Conservation (phyloP, 2,888 invertebrate species). For the Ashinkailepas kermadecensis region DNA sequence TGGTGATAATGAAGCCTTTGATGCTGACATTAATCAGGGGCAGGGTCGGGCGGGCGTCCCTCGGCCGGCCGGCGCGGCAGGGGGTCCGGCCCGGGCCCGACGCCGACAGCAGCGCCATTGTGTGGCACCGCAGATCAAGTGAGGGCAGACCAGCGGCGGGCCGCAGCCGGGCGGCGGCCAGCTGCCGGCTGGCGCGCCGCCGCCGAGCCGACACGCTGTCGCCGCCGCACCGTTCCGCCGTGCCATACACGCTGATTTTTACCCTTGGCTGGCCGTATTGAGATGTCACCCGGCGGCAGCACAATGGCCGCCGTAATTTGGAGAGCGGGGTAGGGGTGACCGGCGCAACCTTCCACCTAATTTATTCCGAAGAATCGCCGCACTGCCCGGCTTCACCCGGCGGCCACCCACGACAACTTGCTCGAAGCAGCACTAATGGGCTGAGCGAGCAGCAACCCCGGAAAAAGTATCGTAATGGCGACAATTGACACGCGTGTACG, state of each 20-base stretch:
- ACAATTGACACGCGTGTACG: too few species aligned
- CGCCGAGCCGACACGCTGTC: neutral
- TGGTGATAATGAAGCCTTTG: constrained; percentile 13
- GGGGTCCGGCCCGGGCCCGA: neutral
- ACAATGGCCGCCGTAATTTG: constrained; percentile 19
- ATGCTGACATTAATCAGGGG: constrained; percentile 14
- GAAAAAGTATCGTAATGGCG: too few species aligned
- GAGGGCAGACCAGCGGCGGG: neutral
- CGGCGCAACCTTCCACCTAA: neutral
- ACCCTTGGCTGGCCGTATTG: constrained; percentile 16
- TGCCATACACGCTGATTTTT: constrained; percentile 4
- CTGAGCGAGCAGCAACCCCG: too few species aligned
- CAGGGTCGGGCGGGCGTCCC: neutral
- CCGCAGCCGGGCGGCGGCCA: neutral
- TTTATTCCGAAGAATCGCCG: neutral
- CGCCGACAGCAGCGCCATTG: neutral
- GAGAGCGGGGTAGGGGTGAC: neutral
- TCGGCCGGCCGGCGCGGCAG: neutral
- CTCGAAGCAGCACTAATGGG: too few species aligned
- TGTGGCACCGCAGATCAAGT: neutral
- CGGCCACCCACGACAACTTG: neutral
- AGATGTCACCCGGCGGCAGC: neutral
- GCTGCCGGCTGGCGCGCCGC: neutral
- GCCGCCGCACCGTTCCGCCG: neutral
- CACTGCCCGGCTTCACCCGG: neutral